phyloP scores from a whole-genome alignment of 64 coral and sea anemone species.

The Porites lutea region DNA sequence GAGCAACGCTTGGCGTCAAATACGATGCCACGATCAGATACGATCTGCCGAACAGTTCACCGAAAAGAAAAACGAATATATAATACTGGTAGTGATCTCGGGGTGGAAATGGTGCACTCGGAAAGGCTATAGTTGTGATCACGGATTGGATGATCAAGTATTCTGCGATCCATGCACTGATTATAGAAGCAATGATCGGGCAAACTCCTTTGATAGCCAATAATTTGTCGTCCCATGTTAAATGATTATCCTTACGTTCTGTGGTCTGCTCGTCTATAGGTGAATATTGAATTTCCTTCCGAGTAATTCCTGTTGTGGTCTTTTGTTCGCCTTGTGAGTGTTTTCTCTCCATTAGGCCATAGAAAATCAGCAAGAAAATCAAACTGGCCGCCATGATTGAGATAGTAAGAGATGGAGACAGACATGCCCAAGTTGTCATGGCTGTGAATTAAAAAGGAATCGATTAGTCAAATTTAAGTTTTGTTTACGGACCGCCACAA shows the following conservation, averaged over 20 bases:
- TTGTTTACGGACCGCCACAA: not conserved
- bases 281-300: conserved; percentile 51
- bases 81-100: conserved; percentile 94
- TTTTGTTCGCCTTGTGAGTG: conserved; percentile 30
- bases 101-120: conserved; percentile 87
- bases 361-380: conserved; percentile 83
- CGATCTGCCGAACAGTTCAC: conserved; percentile 87
- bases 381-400: conserved; percentile 75
- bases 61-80: conserved; percentile 87
- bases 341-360: conserved; percentile 86
- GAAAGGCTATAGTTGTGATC: conserved; percentile 89
- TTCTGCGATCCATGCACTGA: conserved; percentile 86
- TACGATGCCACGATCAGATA: conserved; percentile 79
- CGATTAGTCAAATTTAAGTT: not conserved
- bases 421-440: conserved; percentile 92
- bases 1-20: conserved; percentile 50
- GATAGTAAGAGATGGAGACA: conserved; percentile 70
- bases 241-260: not conserved
- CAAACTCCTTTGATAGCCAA: conserved; percentile 54
- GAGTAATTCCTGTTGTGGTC: not conserved
- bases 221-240: conserved; percentile 72
- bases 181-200: conserved; percentile 73
- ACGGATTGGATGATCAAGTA: conserved; percentile 91
- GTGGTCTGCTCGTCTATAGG: not conserved
- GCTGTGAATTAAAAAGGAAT: conserved; percentile 43